Evolutionary conservation across 2,113 vertebrate species (phyloP), one percentile per base, ranked within the genome.

Genomic region (Strix uralensis): DNA sequence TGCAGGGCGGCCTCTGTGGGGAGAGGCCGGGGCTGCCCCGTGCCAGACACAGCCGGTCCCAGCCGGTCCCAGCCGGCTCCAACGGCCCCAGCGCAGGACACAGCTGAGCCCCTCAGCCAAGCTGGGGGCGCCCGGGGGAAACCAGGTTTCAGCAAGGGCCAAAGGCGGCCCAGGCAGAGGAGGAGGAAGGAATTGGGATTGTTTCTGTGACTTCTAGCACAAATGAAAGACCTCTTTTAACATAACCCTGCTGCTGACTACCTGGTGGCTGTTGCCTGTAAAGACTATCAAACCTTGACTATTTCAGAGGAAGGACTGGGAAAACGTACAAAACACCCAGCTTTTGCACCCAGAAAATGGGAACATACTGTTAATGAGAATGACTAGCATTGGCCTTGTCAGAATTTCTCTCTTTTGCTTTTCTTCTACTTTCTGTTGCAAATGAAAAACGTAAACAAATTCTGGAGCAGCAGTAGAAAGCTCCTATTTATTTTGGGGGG

Each of bases 1-100:
- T 49, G 15, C 30, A 2, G 11, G 17, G 57, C 0, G 0, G 15
- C n/a, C 44, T 10, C 15, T 20, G 19, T 16, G 19, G 2, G 34
- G 23, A 15, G 27, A 4, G 38, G 17, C 11, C 3, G 3, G 47
- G 47, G 40, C 47, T 63, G 38, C 26, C 47, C 69, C 7, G 1
- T 10, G 67, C 47, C 0, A 1, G 40, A 27, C 34, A 26, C 58
- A 84, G 58, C 7, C 6, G 5, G 42, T 69, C 46, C 46, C 46
- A 47, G 46, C 19, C 46, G 9, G 46, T 47, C 46, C 46, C 46
- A 47, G 46, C 8, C 46, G 46, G 19, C 46, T 47, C 46, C 46
- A 47, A 19, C 46, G 46, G 46, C 46, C 46, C 46, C 46, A 47
- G 46, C 19, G 4, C 46, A 47, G 46, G 46, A 47, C 46, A 47